Percentiles rank a stretch among this genome's conserved stretches.
Conservation (phyloP, 2,797 vertebrate species). For the Scomberomorus guttatus region DNA sequence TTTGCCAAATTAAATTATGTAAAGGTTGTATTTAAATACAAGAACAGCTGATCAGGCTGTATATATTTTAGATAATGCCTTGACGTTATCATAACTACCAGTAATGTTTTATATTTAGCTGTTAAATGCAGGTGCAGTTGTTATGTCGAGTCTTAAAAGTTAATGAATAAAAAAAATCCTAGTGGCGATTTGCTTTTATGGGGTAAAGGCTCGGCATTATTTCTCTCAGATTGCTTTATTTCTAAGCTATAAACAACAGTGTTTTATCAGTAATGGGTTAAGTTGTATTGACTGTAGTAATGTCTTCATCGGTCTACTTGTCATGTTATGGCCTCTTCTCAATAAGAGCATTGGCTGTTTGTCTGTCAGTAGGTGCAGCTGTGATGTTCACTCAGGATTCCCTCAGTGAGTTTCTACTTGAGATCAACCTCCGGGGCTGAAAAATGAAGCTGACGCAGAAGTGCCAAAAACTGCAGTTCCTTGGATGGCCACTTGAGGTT, state of each 20-base stretch:
- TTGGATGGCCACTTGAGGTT: too few relatives aligned
- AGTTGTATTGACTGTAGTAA: slow-evolving; percentile 29
- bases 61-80: slow-evolving; percentile 15
- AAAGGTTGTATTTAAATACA: slow-evolving; percentile 11
- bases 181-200: slow-evolving; percentile 48
- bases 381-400: not conserved
- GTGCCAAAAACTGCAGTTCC: too few relatives aligned
- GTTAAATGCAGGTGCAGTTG: slow-evolving; percentile 44
- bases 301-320: slow-evolving; percentile 11
- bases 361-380: slow-evolving; percentile 14
- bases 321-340: slow-evolving; percentile 21
- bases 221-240: slow-evolving; percentile 40
- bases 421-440: not conserved
- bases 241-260: slow-evolving; percentile 44
- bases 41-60: not conserved
- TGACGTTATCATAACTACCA: slow-evolving; percentile 28
- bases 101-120: slow-evolving; percentile 47
- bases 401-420: not conserved
- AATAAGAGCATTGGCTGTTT: not conserved
- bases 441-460: too few relatives aligned
- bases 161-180: slow-evolving; percentile 60
- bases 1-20: not conserved
- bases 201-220: slow-evolving; percentile 36
- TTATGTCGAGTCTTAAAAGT: slow-evolving; percentile 59
- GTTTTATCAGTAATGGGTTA: slow-evolving; percentile 52